Percentiles rank a stretch among this genome's conserved stretches.
phyloP scores from a whole-genome alignment of 2,888 invertebrate genomes.

The Ophion obscuratus region DNA sequence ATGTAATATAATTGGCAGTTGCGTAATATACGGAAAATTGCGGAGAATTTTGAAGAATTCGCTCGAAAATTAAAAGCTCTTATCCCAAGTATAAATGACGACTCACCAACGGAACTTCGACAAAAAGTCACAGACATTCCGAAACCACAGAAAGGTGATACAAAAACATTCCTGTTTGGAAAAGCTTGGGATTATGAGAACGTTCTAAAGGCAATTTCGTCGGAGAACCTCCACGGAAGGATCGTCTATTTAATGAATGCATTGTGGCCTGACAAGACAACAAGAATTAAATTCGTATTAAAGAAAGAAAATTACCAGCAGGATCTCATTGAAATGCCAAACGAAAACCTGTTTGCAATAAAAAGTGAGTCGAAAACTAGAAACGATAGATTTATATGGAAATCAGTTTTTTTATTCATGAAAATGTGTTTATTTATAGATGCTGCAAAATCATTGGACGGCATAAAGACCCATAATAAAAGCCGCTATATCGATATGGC shows the following conservation, averaged over 20 bases:
- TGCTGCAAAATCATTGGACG: conserved; percentile 36
- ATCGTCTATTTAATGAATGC: conserved; percentile 18
- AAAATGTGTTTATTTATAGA: conserved; percentile 27
- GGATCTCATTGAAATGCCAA: conserved; percentile 6
- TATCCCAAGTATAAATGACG: conserved; percentile 8
- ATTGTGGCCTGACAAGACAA: conserved; percentile 18
- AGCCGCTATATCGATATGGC: conserved; percentile 20
- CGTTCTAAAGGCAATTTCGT: conserved; percentile 19
- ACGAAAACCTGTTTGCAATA: conserved; percentile 19
- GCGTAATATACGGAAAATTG: conserved; percentile 17
- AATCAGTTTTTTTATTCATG: conserved; percentile 18
- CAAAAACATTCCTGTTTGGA: conserved; percentile 23
- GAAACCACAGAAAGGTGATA: conserved; percentile 23
- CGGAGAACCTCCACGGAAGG: conserved; percentile 9
- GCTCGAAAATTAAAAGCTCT: conserved; percentile 1
- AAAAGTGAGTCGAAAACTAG: conserved; percentile 24
- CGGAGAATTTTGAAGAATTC: conserved; percentile 11
- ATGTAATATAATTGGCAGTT: conserved; percentile 17
- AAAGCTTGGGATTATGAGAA: conserved; percentile 15
- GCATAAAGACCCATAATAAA: conserved; percentile 21
- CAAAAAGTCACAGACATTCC: conserved; percentile 25
- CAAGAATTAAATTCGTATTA: conserved; percentile 2
- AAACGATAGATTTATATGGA: conserved; percentile 15
- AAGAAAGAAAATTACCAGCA: conserved; percentile 18
- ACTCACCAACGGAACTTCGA: conserved; percentile 20